phyloP scores from a whole-genome alignment of 1,140 invertebrate species.

The Choristoneura fumiferana region DNA sequence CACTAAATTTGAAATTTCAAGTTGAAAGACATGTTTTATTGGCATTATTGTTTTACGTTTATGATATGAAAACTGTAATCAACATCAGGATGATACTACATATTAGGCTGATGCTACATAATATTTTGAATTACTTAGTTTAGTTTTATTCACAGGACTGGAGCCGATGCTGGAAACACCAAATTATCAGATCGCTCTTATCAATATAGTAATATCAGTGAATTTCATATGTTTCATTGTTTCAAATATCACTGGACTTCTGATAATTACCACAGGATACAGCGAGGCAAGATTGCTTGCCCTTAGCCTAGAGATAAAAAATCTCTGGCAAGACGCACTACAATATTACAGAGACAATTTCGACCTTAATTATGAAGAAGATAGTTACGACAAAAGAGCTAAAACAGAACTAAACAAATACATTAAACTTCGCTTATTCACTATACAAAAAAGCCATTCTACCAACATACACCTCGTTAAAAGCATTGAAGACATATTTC shows the following conservation, averaged over 20 bases:
- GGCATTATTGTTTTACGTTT: too few relatives aligned
- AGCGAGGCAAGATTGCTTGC: conserved; percentile 29
- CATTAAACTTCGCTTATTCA: not conserved
- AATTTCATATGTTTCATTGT: conserved; percentile 24
- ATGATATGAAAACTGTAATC: too few relatives aligned
- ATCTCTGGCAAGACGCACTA: conserved; percentile 1
- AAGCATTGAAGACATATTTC: conserved; percentile 33
- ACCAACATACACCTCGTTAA: conserved; percentile 21
- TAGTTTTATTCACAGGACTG: conserved; percentile 22
- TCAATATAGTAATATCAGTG: not conserved
- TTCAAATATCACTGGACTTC: conserved; percentile 23
- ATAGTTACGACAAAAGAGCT: not conserved
- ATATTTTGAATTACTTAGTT: too few relatives aligned
- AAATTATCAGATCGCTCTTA: conserved; percentile 28
- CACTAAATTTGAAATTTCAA: too few relatives aligned
- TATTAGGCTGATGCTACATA: too few relatives aligned
- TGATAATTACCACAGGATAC: conserved; percentile 29
- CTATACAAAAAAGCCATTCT: not conserved
- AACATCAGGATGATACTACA: too few relatives aligned
- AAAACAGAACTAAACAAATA: not conserved
- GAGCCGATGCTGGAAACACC: conserved; percentile 26
- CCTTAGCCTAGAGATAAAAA: conserved; percentile 9
- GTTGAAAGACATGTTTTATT: too few relatives aligned
- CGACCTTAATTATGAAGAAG: not conserved
- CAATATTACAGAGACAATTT: not conserved